These are phyloP conservation scores for Amphiprion ocellaris DNA, from an alignment of 2,113 vertebrate genomes.

Conservation along the genomic window DNA sequence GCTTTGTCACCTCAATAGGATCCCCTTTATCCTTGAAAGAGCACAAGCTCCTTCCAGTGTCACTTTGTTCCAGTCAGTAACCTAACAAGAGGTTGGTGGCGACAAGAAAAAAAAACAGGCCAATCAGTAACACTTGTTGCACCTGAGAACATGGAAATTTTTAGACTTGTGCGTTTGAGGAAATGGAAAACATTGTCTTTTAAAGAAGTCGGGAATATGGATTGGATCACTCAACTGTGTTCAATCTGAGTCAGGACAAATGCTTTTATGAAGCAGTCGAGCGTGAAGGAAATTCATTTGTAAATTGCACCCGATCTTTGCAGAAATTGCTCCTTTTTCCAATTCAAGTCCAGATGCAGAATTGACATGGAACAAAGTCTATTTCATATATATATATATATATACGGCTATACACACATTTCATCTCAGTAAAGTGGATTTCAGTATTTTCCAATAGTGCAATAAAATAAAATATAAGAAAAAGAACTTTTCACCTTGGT, in stretches of 20 bases:
- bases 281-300: constrained; percentile 81
- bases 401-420: no score
- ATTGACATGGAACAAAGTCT: constrained; percentile 46
- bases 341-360: constrained; percentile 63
- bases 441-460: not conserved
- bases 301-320: constrained; percentile 79
- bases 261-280: constrained; percentile 78
- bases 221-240: constrained; percentile 83
- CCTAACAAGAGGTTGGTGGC: constrained; percentile 79
- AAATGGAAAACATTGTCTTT: constrained; percentile 76
- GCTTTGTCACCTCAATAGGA: constrained; percentile 55
- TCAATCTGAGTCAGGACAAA: constrained; percentile 84
- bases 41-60: constrained; percentile 61
- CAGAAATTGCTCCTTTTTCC: constrained; percentile 63
- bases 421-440: not conserved
- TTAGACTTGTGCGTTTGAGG: constrained; percentile 68
- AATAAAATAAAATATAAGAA: not conserved
- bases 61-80: constrained; percentile 75
- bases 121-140: constrained; percentile 85
- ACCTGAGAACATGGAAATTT: constrained; percentile 82
- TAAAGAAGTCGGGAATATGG: constrained; percentile 82
- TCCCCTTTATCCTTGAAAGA: constrained; percentile 64
- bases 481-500: constrained; percentile 7
- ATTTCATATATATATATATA: constrained; percentile 17
- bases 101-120: constrained; percentile 51